Evolutionary conservation across 1,140 invertebrate genomes (phyloP).

Genomic region (Papilio xuthus): DNA sequence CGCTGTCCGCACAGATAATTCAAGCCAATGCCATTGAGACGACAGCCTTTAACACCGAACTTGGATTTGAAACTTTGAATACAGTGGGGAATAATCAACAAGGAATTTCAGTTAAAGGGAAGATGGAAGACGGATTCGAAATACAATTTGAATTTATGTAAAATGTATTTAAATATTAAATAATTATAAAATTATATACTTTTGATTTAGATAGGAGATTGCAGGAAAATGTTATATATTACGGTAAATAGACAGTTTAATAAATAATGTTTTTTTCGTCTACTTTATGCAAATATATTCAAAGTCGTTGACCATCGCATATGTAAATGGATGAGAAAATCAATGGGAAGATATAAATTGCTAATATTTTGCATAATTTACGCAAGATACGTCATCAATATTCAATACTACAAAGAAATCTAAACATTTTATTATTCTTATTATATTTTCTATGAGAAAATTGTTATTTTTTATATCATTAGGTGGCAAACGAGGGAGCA

Average conservation of each 20-base stretch:
- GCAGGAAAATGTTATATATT: not conserved
- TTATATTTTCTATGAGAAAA: conserved; percentile 2
- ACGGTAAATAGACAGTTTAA: not conserved
- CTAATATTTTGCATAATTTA: not conserved
- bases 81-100: conserved; percentile 28
- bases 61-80: conserved; percentile 40
- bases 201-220: not conserved
- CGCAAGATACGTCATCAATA: conserved; percentile 8
- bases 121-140: not conserved
- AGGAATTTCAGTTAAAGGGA: conserved; percentile 39
- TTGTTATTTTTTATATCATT: too few relatives aligned
- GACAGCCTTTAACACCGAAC: conserved; percentile 43
- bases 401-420: conserved; percentile 14
- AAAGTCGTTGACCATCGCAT: conserved; percentile 11
- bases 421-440: not conserved
- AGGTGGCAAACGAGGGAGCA: too few relatives aligned
- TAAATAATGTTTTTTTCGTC: not conserved
- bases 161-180: not conserved
- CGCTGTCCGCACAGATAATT: conserved; percentile 38
- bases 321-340: conserved; percentile 33
- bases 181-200: not conserved
- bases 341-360: conserved; percentile 19
- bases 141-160: not conserved
- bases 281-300: conserved; percentile 14
- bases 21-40: conserved; percentile 50